These are phyloP conservation scores for Triplophysa rosa DNA, from an alignment of 2,113 vertebrate genomes.

Conservation along the genomic window DNA sequence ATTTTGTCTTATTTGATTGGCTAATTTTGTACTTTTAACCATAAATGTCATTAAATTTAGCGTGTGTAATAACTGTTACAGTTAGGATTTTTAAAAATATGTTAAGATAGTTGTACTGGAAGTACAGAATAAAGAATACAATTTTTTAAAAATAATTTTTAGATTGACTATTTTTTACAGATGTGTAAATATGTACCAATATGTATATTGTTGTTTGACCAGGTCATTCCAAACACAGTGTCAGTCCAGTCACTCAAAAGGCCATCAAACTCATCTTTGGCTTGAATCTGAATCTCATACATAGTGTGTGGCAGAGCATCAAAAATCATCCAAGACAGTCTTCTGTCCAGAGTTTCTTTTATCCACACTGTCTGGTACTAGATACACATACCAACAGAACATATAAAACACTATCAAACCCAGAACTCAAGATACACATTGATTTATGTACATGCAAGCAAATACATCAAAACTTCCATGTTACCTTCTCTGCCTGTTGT, in stretches of 20 bases:
- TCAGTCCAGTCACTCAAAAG: conserved; percentile 72
- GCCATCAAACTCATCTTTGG: conserved; percentile 66
- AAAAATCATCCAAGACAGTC: conserved; percentile 47
- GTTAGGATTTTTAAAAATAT: no score
- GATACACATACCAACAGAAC: conserved; percentile 33
- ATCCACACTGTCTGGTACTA: conserved; percentile 33
- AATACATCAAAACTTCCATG: background rate
- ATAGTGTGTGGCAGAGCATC: conserved; percentile 59
- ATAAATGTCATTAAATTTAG: no score
- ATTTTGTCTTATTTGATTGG: no score
- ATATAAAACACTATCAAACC: conserved; percentile 7
- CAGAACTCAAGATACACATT: background rate
- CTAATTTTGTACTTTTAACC: no score
- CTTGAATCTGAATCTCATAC: conserved; percentile 66
- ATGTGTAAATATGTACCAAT: conserved; percentile 4
- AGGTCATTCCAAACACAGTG: conserved; percentile 55
- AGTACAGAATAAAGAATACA: background rate
- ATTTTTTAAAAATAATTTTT: no score
- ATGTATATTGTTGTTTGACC: conserved; percentile 62
- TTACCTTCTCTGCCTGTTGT: conserved; percentile 52
- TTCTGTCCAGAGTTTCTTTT: fast-evolving
- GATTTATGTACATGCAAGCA: background rate
- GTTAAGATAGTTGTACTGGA: background rate
- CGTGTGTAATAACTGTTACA: no score
- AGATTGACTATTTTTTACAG: no score